Evolutionary conservation across 2,797 vertebrate species (phyloP).

Genomic region (Orestias chungarensis): DNA sequence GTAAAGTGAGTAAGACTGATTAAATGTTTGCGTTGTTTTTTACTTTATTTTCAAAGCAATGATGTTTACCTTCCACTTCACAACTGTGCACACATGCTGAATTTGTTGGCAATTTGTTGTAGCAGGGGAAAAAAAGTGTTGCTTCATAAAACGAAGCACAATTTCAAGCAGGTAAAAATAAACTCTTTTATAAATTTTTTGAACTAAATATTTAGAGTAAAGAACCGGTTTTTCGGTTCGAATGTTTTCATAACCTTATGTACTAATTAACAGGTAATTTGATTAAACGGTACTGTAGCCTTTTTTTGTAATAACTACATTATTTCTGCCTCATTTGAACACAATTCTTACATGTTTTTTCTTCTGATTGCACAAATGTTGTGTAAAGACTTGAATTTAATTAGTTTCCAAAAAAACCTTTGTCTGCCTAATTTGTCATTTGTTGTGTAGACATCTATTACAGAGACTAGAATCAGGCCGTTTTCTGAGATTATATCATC

Average conservation of each 20-base stretch:
- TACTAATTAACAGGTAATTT: too few species aligned
- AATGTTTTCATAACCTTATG: too few species aligned
- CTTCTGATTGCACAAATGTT: slow-evolving; percentile 20
- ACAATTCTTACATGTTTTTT: slow-evolving; percentile 24
- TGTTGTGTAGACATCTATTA: background rate
- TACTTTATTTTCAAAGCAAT: too few species aligned
- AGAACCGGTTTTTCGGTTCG: too few species aligned
- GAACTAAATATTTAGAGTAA: too few species aligned
- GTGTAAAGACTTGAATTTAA: too few species aligned
- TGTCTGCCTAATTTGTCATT: background rate
- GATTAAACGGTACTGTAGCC: background rate
- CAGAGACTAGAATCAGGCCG: background rate
- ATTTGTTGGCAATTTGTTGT: too few species aligned
- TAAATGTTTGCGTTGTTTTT: too few species aligned
- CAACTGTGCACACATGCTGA: too few species aligned
- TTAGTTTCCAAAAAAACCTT: background rate
- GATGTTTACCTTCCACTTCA: too few species aligned
- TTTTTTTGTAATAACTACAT: background rate
- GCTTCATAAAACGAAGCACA: background rate
- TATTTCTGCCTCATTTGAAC: background rate
- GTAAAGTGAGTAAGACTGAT: too few species aligned
- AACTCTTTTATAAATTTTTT: background rate
- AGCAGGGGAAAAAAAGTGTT: background rate
- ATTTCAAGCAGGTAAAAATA: background rate
- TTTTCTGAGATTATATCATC: background rate